These are phyloP conservation scores for Fulmarus glacialis DNA, from an alignment of 2,113 vertebrate species.

Conservation along the genomic window DNA sequence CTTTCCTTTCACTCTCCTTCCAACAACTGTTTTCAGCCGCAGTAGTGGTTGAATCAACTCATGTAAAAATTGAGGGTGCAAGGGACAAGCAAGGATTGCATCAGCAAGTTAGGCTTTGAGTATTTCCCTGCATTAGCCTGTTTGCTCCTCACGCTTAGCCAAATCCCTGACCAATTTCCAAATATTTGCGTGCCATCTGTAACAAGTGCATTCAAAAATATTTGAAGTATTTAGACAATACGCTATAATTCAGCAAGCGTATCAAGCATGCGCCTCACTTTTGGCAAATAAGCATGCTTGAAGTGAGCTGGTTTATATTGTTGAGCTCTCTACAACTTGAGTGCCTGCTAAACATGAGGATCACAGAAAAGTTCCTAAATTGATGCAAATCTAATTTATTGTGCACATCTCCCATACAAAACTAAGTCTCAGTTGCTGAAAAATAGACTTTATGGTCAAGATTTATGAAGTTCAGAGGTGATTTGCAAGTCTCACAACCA, in stretches of 20 bases:
- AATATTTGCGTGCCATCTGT: neutral
- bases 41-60: neutral
- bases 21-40: neutral
- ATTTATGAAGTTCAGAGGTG: neutral
- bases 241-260: neutral
- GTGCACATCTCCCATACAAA: neutral
- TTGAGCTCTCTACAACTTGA: neutral
- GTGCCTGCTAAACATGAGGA: neutral
- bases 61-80: neutral
- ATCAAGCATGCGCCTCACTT: neutral
- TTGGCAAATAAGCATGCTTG: neutral
- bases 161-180: neutral
- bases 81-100: neutral
- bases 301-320: neutral
- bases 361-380: neutral
- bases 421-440: neutral
- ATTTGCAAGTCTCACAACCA: neutral
- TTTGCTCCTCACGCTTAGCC: neutral
- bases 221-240: neutral
- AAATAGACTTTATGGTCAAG: neutral
- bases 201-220: neutral
- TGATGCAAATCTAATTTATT: neutral
- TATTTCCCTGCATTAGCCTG: neutral
- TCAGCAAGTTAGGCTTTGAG: neutral
- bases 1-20: neutral